Conservation (phyloP, 2,888 invertebrate genomes). For the Metallyticus violacea region DNA sequence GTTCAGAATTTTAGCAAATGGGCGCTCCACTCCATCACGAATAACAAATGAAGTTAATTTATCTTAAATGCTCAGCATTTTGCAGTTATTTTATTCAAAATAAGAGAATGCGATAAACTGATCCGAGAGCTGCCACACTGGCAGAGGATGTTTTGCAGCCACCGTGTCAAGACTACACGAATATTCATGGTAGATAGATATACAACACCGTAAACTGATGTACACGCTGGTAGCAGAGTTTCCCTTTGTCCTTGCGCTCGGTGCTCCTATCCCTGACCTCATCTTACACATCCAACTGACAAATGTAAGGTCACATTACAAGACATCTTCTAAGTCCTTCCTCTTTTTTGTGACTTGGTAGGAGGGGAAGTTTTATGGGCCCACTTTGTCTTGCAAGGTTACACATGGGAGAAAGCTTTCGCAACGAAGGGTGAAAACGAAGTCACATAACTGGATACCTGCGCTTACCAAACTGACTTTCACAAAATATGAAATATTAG, state of each 20-base stretch:
- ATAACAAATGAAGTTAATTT: background rate
- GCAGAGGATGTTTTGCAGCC: background rate
- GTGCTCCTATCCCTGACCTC: background rate
- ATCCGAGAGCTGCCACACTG: too few relatives aligned
- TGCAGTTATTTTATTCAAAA: background rate
- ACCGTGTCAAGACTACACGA: background rate
- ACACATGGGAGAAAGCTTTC: background rate
- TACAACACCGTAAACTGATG: background rate
- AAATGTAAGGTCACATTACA: background rate
- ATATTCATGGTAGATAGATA: background rate
- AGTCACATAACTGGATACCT: background rate
- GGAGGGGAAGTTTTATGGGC: background rate
- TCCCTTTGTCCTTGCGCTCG: background rate
- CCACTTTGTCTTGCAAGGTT: background rate
- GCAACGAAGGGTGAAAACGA: background rate
- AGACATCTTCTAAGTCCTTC: background rate
- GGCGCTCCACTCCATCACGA: background rate
- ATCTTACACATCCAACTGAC: background rate
- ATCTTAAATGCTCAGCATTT: too few relatives aligned
- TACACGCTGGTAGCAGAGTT: background rate
- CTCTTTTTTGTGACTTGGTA: background rate
- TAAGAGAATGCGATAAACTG: background rate
- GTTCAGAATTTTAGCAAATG: background rate
- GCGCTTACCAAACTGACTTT: background rate
- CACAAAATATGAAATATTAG: background rate